Conservation (phyloP, 1,140 invertebrate species). For the Manduca sexta region DNA sequence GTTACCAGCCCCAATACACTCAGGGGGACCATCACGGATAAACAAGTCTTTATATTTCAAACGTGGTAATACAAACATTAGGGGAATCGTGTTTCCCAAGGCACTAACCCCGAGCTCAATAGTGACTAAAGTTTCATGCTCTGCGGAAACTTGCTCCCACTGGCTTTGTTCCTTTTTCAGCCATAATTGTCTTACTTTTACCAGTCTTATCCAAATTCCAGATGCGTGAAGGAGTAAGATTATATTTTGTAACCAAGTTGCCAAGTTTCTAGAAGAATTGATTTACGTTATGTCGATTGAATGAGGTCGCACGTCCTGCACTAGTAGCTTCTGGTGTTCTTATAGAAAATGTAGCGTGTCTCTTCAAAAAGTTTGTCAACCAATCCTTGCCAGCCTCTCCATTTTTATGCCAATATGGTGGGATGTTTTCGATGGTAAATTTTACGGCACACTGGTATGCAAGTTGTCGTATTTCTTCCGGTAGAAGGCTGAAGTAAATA, state of each 20-base stretch:
- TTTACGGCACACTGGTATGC: constrained; percentile 5
- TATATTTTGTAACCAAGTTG: no score
- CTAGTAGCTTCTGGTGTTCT: no score
- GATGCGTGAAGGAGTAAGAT: no score
- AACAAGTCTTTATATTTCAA: constrained; percentile 34
- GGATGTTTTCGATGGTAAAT: constrained; percentile 1
- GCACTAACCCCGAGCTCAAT: constrained; percentile 36
- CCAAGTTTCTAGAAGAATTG: no score
- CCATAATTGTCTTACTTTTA: constrained; percentile 22
- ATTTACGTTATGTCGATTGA: no score
- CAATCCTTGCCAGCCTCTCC: no score
- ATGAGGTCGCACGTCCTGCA: no score
- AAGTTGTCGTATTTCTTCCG: constrained; percentile 6
- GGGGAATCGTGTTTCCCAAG: constrained; percentile 38
- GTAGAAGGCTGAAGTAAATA: constrained; percentile 3
- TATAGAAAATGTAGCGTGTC: no score
- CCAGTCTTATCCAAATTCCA: no score
- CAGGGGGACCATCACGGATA: constrained; percentile 9
- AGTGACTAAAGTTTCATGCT: constrained; percentile 49
- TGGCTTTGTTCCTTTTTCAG: constrained; percentile 33
- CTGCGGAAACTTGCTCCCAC: constrained; percentile 32
- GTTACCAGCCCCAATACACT: constrained; percentile 24
- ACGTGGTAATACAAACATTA: constrained; percentile 51
- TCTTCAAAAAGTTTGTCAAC: no score
- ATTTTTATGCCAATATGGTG: constrained; percentile 8